A percentile compares a stretch with the other conserved stretches of the same genome.
These are phyloP conservation scores for Galerucella nymphaeae DNA, from an alignment of 2,888 invertebrate species.

Conservation along the genomic window DNA sequence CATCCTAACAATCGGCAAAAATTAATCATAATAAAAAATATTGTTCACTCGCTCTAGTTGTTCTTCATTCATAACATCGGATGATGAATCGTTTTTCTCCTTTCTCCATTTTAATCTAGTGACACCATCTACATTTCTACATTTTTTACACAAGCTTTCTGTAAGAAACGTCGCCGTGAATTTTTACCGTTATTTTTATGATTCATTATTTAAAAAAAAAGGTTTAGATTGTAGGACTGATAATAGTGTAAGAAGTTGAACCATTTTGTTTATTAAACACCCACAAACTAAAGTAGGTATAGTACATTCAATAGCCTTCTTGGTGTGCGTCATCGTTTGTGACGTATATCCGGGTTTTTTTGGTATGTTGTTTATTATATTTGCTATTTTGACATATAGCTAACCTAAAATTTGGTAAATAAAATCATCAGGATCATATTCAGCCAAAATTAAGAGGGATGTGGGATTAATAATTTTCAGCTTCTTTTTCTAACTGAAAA, in stretches of 20 bases:
- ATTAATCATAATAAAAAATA: conserved; percentile 14
- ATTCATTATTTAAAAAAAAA: not conserved
- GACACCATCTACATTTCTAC: conserved; percentile 14
- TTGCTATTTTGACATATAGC: too few species aligned
- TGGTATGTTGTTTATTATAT: too few species aligned
- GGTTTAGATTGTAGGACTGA: not conserved
- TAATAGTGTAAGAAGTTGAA: not conserved
- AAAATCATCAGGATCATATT: too few species aligned
- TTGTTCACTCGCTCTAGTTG: conserved; percentile 23
- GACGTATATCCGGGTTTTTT: too few species aligned
- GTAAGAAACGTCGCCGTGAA: not conserved
- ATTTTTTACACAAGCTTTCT: not conserved
- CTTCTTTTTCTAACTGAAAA: too few species aligned
- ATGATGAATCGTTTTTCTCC: conserved; percentile 3
- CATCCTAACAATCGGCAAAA: conserved; percentile 8
- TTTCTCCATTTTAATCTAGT: conserved; percentile 8
- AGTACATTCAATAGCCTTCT: too few species aligned
- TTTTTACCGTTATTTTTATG: not conserved
- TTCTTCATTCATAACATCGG: conserved; percentile 22
- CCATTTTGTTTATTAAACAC: not conserved
- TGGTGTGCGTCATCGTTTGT: too few species aligned
- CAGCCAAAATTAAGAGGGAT: too few species aligned
- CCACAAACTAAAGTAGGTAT: too few species aligned
- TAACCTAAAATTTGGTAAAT: too few species aligned
- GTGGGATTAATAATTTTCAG: too few species aligned